Evolutionary conservation across 2,113 vertebrate species (phyloP), one percentile per base, ranked within the genome.

Genomic region (Centropus bengalensis): DNA sequence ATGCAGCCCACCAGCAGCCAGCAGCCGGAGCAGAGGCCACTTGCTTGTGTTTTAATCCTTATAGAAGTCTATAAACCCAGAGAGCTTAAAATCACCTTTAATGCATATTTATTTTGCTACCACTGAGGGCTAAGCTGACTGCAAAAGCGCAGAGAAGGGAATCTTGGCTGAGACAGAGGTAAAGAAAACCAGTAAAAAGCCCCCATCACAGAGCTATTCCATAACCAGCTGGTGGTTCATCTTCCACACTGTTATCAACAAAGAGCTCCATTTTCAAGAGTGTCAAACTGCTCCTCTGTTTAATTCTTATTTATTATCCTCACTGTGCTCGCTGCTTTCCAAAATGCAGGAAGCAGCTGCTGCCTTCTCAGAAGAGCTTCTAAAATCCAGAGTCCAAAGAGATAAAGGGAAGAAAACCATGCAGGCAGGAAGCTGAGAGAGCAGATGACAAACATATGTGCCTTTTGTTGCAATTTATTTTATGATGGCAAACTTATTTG

Each of bases 1-100:
- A 18, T 3, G 16, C 1, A 2, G 26, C 20, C 45, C 10, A 2
- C 1, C 8, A 14, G 8, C n/a, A 12, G 2, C 2, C 2, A 30
- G 17, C 0, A 14, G 55, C 52, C n/a, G 22, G 20, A 42, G 51
- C 40, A 51, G 15, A 30, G 62, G 40, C 26, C 12, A 1, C 28
- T 7, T 3, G 59, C 26, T 49, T 47, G 47, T 1, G 24, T 28
- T 36, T 9, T 49, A n/a, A 33, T 47, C 20, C 45, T 23, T 9
- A 8, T 0, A 15, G 14, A 38, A 51, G 8, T 30, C 71, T 9
- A 28, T 24, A 64, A 27, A 20, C 56, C 56, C 86, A 64, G 22
- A 47, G 44, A 42, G 22, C 56, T 78, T 16, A 45, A 49, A 69
- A 60, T 6, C 45, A 8, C 54, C 49, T 62, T 42, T 19, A 54